A percentile compares a stretch with the other conserved stretches of the same genome.
These are phyloP conservation scores for Lepus oiostolus DNA, from an alignment of 2,797 vertebrate genomes.

Conservation along the genomic window DNA sequence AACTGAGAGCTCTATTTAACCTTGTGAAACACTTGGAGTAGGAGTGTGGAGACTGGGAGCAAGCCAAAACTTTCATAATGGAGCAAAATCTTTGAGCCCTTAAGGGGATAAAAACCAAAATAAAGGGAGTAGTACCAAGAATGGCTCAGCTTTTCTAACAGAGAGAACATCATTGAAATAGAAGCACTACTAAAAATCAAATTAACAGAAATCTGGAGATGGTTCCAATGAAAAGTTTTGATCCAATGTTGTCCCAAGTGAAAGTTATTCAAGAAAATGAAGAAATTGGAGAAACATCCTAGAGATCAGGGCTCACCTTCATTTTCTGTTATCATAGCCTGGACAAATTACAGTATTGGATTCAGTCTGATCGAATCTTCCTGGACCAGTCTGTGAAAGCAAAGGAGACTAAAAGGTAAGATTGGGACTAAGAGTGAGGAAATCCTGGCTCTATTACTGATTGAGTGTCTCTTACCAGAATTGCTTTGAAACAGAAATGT, in stretches of 20 bases:
- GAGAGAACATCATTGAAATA: background rate
- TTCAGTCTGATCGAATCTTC: background rate
- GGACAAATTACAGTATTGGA: background rate
- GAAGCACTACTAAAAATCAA: background rate
- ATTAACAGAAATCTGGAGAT: background rate
- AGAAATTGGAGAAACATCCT: background rate
- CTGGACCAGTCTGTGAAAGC: background rate
- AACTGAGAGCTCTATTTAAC: background rate
- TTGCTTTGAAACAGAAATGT: background rate
- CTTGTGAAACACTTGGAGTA: background rate
- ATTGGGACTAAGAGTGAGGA: background rate
- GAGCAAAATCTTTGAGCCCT: background rate
- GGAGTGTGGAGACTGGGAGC: background rate
- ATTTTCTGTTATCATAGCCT: background rate
- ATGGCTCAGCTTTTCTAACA: background rate
- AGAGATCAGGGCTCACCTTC: background rate
- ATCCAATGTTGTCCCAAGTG: background rate
- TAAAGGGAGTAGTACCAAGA: background rate
- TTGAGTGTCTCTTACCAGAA: background rate
- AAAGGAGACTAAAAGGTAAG: background rate
- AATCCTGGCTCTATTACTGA: background rate
- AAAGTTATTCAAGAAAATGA: background rate
- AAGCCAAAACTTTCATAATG: background rate
- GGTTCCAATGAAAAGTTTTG: background rate
- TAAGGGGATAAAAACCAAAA: background rate